A percentile compares a stretch with the other conserved stretches of the same genome.
phyloP scores from a whole-genome alignment of 2,888 invertebrate genomes.

The Rhagophthalmus giganteus region DNA sequence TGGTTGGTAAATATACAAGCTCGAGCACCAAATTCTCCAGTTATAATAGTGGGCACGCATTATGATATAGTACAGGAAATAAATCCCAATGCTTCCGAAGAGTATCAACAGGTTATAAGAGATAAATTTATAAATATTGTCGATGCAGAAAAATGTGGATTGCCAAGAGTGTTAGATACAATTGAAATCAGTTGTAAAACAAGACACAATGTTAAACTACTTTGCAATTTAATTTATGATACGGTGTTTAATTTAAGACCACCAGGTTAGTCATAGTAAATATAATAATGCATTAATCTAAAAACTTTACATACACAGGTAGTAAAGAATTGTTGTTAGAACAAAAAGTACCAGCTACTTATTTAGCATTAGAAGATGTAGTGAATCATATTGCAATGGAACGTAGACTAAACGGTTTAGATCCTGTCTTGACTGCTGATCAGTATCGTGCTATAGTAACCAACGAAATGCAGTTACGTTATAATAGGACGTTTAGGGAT shows the following conservation, averaged over 20 bases:
- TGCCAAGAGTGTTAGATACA: constrained; percentile 90
- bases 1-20: constrained; percentile 96
- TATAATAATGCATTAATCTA: background rate
- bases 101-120: constrained; percentile 84
- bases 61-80: constrained; percentile 80
- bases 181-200: constrained; percentile 90
- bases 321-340: constrained; percentile 89
- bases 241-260: constrained; percentile 89
- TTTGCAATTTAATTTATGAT: constrained; percentile 91
- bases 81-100: constrained; percentile 67
- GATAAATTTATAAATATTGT: constrained; percentile 88
- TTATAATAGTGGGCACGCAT: constrained; percentile 95
- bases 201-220: constrained; percentile 82
- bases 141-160: constrained; percentile 93
- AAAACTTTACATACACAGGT: constrained; percentile 57
- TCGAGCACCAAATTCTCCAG: constrained; percentile 94
- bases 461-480: constrained; percentile 68
- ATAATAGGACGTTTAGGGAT: constrained; percentile 79
- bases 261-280: constrained; percentile 63
- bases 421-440: constrained; percentile 80
- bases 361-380: constrained; percentile 92
- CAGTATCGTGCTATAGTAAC: constrained; percentile 69
- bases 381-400: constrained; percentile 81
- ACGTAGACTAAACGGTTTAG: constrained; percentile 66
- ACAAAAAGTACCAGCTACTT: constrained; percentile 94